Conservation (phyloP, 2,797 vertebrate species). For the Intellagama lesueurii region DNA sequence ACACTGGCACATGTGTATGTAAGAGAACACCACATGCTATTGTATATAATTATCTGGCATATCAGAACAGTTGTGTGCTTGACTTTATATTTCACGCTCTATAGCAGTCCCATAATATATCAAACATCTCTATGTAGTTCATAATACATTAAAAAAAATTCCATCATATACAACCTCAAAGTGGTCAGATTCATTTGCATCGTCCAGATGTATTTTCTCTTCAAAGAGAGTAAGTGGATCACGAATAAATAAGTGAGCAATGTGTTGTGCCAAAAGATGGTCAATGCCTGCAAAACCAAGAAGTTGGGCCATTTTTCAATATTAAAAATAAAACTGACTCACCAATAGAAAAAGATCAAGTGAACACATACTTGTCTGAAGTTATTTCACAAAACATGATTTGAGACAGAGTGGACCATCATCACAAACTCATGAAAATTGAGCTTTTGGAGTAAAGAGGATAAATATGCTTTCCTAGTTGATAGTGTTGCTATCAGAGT, state of each 20-base stretch:
- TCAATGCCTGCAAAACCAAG: slow-evolving; percentile 88
- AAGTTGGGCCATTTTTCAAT: slow-evolving; percentile 45
- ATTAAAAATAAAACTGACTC: slow-evolving; percentile 34
- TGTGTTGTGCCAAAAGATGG: slow-evolving; percentile 95
- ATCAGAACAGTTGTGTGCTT: not conserved
- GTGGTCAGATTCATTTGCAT: slow-evolving; percentile 97
- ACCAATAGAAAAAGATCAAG: not conserved
- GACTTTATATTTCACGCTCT: not conserved
- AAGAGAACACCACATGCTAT: not conserved
- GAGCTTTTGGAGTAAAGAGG: not conserved
- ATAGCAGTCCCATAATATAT: not conserved
- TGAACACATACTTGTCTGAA: slow-evolving; percentile 51
- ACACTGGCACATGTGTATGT: not conserved
- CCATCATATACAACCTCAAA: slow-evolving; percentile 87
- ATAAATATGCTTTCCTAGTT: not conserved
- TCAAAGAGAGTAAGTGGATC: slow-evolving; percentile 94
- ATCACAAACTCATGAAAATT: not conserved
- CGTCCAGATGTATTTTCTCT: slow-evolving; percentile 96
- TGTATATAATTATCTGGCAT: not conserved
- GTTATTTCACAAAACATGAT: slow-evolving; percentile 55
- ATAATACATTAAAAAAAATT: slow-evolving; percentile 42
- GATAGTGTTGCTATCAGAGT: slow-evolving; percentile 29
- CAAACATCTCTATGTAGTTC: slow-evolving; percentile 11
- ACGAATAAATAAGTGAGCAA: slow-evolving; percentile 98
- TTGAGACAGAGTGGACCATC: not conserved